A percentile compares a stretch with the other conserved stretches of the same genome.
Conservation (phyloP, 2,797 vertebrate genomes). For the Onychomys leucogaster region DNA sequence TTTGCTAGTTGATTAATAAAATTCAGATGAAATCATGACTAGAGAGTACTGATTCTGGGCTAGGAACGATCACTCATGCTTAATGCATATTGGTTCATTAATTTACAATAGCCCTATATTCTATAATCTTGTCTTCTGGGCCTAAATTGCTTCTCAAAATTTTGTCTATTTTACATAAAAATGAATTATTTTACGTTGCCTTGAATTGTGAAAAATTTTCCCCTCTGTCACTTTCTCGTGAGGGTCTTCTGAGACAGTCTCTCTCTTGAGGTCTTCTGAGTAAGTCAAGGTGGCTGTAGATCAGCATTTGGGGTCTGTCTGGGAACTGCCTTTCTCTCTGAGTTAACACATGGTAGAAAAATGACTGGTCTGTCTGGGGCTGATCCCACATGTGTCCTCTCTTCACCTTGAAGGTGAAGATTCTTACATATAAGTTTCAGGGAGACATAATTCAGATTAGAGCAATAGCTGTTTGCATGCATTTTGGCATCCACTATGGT, state of each 20-base stretch:
- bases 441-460: background rate
- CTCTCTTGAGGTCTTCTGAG: background rate
- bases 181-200: background rate
- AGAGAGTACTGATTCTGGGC: background rate
- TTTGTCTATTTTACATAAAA: slow-evolving; percentile 30
- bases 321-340: background rate
- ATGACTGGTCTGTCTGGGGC: background rate
- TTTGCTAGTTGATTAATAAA: slow-evolving; percentile 27
- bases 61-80: background rate
- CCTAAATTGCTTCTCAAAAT: slow-evolving; percentile 45
- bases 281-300: background rate
- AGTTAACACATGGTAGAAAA: background rate
- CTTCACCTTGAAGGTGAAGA: background rate
- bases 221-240: background rate
- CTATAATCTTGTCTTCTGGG: background rate
- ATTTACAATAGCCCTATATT: background rate
- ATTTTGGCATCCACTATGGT: slow-evolving; percentile 71
- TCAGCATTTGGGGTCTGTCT: background rate
- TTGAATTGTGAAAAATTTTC: background rate
- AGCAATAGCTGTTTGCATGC: background rate
- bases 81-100: background rate
- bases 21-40: background rate
- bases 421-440: background rate
- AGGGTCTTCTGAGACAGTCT: background rate
- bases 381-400: background rate